These are phyloP conservation scores for Labeo catla DNA, from an alignment of 2,113 vertebrate species.

Conservation along the genomic window DNA sequence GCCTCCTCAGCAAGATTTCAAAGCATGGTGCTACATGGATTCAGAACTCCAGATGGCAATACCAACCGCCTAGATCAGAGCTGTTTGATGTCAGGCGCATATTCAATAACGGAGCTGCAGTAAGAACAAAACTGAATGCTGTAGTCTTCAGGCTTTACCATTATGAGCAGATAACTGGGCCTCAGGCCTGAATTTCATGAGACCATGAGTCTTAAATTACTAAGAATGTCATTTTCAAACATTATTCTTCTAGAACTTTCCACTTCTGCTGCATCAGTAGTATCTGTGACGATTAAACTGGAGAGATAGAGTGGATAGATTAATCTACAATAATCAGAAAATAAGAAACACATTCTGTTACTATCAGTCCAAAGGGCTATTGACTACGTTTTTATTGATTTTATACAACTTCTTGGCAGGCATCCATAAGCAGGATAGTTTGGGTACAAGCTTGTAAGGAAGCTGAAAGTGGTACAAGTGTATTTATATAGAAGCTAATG, in stretches of 20 bases:
- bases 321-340: constrained; percentile 34
- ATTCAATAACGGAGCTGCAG: constrained; percentile 16
- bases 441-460: neutral
- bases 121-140: constrained; percentile 30
- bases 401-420: constrained; percentile 40
- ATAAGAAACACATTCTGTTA: constrained; percentile 43
- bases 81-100: constrained; percentile 34
- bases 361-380: constrained; percentile 44
- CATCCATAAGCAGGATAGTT: constrained; percentile 11
- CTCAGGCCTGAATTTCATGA: neutral
- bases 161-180: constrained; percentile 19
- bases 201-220: neutral
- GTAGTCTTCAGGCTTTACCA: constrained; percentile 15
- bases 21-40: constrained; percentile 17
- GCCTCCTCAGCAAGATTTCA: constrained; percentile 16
- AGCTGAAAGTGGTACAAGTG: neutral
- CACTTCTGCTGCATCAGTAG: neutral
- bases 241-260: constrained; percentile 21
- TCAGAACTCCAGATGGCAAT: constrained; percentile 38
- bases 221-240: constrained; percentile 12
- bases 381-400: constrained; percentile 45
- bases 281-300: neutral
- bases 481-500: neutral
- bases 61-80: constrained; percentile 34
- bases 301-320: constrained; percentile 36